Conservation (phyloP, 2,797 vertebrate genomes). For the Poecilia wingei region DNA sequence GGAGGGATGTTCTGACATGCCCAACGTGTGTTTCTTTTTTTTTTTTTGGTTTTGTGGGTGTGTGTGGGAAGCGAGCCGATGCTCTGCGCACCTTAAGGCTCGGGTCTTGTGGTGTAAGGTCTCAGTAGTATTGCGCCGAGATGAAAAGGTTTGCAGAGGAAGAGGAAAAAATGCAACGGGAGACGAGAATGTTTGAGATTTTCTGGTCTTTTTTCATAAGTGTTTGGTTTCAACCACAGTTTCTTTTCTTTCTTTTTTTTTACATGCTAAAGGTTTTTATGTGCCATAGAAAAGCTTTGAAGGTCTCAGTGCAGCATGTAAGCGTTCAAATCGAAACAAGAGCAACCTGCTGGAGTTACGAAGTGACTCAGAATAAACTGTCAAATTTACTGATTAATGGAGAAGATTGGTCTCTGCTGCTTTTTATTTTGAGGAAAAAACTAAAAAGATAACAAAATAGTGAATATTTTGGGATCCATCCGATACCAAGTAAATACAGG, state of each 20-base stretch:
- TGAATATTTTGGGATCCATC: too few relatives aligned
- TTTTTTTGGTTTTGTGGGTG: slow-evolving; percentile 4
- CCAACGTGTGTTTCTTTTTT: slow-evolving; percentile 42
- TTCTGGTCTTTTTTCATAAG: slow-evolving; percentile 55
- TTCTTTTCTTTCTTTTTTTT: neutral
- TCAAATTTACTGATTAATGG: neutral
- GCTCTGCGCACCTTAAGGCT: slow-evolving; percentile 57
- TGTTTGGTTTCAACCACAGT: slow-evolving; percentile 63
- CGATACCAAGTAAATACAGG: too few relatives aligned
- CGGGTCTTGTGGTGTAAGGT: slow-evolving; percentile 58
- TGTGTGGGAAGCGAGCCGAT: slow-evolving; percentile 65
- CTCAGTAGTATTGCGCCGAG: slow-evolving; percentile 62
- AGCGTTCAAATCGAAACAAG: neutral
- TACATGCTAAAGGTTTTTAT: slow-evolving; percentile 33
- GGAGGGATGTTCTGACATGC: slow-evolving; percentile 67
- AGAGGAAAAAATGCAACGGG: slow-evolving; percentile 53
- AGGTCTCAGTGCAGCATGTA: neutral
- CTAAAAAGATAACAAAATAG: neutral
- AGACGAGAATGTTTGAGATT: slow-evolving; percentile 60
- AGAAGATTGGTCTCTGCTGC: neutral
- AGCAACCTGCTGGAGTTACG: neutral
- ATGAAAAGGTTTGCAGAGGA: slow-evolving; percentile 67
- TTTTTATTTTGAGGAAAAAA: neutral
- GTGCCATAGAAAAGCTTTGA: slow-evolving; percentile 38
- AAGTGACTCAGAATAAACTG: neutral